phyloP scores from a whole-genome alignment of 2,888 invertebrate species.

The Tenthredo mesomela region DNA sequence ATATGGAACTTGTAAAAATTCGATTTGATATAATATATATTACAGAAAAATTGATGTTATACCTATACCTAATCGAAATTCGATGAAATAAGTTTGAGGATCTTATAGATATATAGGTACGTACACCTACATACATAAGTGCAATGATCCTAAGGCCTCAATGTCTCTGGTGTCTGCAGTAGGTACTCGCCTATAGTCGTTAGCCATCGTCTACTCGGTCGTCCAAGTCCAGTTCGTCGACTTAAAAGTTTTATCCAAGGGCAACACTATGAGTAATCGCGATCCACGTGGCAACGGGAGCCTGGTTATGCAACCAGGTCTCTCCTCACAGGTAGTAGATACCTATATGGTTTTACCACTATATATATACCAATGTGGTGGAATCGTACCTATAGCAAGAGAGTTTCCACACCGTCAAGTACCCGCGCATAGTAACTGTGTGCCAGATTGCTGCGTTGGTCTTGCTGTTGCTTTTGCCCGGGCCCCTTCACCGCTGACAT shows the following conservation, averaged over 20 bases:
- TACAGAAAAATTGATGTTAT: not conserved
- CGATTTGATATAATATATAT: not conserved
- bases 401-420: slow-evolving; percentile 36
- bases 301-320: slow-evolving; percentile 47
- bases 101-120: not conserved
- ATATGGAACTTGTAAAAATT: not conserved
- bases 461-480: not conserved
- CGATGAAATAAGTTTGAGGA: not conserved
- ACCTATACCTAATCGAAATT: not conserved
- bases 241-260: slow-evolving; percentile 46
- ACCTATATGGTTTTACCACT: not conserved
- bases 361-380: not conserved
- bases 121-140: not conserved
- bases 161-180: not conserved
- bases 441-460: slow-evolving; percentile 9
- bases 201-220: slow-evolving; percentile 2
- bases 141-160: slow-evolving; percentile 31
- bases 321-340: not conserved
- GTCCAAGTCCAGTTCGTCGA: slow-evolving; percentile 43
- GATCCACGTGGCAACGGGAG: slow-evolving; percentile 56
- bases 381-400: not conserved
- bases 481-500: slow-evolving; percentile 48
- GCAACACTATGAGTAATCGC: slow-evolving; percentile 56
- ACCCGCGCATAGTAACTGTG: slow-evolving; percentile 36
- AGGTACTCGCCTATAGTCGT: not conserved